Percentiles rank a stretch among this genome's conserved stretches.
These are phyloP conservation scores for Scolopax mira DNA, from an alignment of 2,113 vertebrate species.

Conservation along the genomic window DNA sequence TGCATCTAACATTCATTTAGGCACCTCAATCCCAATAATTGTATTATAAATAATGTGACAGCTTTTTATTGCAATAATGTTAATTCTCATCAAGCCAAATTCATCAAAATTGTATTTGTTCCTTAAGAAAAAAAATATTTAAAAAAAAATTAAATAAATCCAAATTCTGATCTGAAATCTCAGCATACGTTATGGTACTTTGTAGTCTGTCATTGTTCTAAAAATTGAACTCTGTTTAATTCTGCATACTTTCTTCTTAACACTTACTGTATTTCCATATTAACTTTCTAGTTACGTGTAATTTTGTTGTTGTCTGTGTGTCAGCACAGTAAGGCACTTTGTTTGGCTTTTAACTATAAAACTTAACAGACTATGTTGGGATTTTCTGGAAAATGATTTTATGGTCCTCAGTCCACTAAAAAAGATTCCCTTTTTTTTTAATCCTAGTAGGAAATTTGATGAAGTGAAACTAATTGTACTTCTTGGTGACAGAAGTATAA, in stretches of 20 bases:
- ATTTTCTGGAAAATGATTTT: slow-evolving; percentile 28
- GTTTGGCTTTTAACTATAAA: slow-evolving; percentile 2
- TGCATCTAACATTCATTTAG: background rate
- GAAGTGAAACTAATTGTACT: background rate
- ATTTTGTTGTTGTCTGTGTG: background rate
- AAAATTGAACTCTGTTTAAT: background rate
- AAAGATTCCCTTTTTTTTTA: background rate
- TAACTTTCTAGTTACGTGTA: background rate
- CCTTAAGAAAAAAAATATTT: background rate
- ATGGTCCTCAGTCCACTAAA: background rate
- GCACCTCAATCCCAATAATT: background rate
- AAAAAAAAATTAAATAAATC: background rate
- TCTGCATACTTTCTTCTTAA: background rate
- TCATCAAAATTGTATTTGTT: background rate
- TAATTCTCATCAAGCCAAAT: background rate
- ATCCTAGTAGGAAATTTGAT: background rate
- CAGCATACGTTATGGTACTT: background rate
- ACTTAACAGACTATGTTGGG: background rate
- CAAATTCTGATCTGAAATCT: background rate
- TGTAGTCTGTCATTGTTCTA: background rate
- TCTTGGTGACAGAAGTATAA: background rate
- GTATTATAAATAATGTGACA: background rate
- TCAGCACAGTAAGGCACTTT: background rate
- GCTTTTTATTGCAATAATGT: background rate
- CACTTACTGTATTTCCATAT: background rate